Base-by-base conservation (phyloP, 2,888 invertebrate species). In the Scaeva pyrastri region DNA sequence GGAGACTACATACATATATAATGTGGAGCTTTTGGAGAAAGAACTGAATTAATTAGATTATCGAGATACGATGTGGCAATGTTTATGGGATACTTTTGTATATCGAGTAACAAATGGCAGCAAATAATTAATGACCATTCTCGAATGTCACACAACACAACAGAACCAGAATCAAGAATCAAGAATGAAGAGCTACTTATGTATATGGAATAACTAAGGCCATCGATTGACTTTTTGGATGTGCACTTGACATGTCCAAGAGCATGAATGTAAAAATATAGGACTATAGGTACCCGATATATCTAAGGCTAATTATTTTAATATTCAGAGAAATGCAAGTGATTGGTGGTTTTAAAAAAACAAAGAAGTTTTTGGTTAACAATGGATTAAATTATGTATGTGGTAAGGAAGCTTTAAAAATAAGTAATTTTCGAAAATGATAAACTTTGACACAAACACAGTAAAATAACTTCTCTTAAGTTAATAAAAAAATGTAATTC, bases 11-110 rank as follows among this genome's bases (percentile, higher is more conserved):
- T 23, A 4, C 16, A 56, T 23, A 5, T 56, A 14, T 52, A n/a
- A n/a, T n/a, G n/a, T 52, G 36, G 68, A 50, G 21, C 36, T 5
- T 36, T n/a, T 12, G 14, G 43, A 41, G 43, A 66, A 68, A 71
- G 70, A 74, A 43, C 6, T 50, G 78, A 86, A 86, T 86, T 86
- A 86, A 86, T 86, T 82, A 86, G 86, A 86, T 86, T 86, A 86
- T 85, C 76, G 70, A 66, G 77, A 82, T 71, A 77, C 77, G 58
- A 74, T 74, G 58, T 66, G 45, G 64, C 39, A 74, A 77, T 78
- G 68, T 45, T 70, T 73, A 36, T 64, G 39, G 12, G n/a, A 64
- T 1, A 7, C 6, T n/a, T 14, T 19, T 2, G 14, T 58, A 21
- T 86, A 86, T 86, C 82, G 82, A n/a, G 19, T 82, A 82, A 74